Conservation (phyloP, 92 coral and sea anemone genomes). For the Isaurus tuberculatus region DNA sequence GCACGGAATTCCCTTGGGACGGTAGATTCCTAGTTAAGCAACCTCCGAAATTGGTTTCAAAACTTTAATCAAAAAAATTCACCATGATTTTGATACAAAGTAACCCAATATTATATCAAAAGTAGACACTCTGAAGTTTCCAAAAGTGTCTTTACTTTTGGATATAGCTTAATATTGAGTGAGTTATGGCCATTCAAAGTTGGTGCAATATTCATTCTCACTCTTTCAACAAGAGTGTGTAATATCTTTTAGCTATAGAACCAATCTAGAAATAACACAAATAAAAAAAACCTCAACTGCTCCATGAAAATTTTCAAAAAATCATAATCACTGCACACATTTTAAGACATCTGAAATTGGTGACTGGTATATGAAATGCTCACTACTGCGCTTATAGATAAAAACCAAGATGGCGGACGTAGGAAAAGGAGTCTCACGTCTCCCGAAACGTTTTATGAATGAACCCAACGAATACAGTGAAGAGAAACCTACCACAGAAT, state of each 20-base stretch:
- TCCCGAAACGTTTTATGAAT: not conserved
- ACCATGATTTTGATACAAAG: constrained; percentile 10
- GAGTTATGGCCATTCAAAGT: constrained; percentile 28
- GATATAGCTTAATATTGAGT: constrained; percentile 14
- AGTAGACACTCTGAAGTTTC: constrained; percentile 29
- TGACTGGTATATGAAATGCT: too few species aligned
- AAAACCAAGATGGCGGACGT: constrained; percentile 1
- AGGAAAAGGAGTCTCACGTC: not conserved
- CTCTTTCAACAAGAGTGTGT: constrained; percentile 7
- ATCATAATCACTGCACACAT: too few species aligned
- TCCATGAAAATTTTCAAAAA: not conserved
- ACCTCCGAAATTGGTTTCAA: constrained; percentile 27
- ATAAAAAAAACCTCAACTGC: not conserved
- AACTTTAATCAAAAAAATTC: constrained; percentile 17
- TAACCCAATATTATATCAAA: constrained; percentile 22
- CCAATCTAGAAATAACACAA: constrained; percentile 24
- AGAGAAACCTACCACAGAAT: too few species aligned
- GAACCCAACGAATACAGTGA: too few species aligned
- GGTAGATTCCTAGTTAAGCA: constrained; percentile 29
- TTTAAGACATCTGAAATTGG: too few species aligned
- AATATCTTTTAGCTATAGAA: constrained; percentile 6
- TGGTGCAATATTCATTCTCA: constrained; percentile 15
- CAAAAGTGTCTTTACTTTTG: constrained; percentile 32
- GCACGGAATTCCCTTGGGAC: constrained; percentile 5
- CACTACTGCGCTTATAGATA: too few species aligned